Percentiles rank a stretch among this genome's conserved stretches.
Conservation (phyloP, 2,797 vertebrate species). For the Masticophis lateralis region DNA sequence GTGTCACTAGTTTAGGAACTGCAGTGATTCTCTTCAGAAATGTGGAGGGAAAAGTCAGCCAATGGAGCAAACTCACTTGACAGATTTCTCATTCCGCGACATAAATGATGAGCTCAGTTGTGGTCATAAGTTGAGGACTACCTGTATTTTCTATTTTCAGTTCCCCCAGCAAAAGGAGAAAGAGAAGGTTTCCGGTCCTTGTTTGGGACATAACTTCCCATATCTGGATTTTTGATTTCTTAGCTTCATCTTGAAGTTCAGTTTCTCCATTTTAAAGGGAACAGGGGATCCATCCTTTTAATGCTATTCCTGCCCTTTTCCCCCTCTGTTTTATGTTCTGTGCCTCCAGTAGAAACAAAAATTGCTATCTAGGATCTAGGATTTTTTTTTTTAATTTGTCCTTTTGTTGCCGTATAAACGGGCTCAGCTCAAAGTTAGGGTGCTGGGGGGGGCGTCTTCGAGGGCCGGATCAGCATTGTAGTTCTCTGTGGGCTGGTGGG, state of each 20-base stretch:
- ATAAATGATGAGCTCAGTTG: too few species aligned
- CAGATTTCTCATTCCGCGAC: too few species aligned
- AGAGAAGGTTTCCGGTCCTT: not conserved
- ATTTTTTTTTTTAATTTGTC: constrained; percentile 59
- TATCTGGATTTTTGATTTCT: not conserved
- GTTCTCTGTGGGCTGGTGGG: too few species aligned
- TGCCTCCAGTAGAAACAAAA: constrained; percentile 28
- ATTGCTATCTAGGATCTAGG: constrained; percentile 7
- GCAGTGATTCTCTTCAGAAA: too few species aligned
- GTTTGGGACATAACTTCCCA: not conserved
- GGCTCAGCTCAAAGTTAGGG: not conserved
- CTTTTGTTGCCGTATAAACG: constrained; percentile 57
- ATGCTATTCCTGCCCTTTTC: not conserved
- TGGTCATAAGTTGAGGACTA: not conserved
- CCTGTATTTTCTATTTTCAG: not conserved
- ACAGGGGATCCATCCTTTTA: not conserved
- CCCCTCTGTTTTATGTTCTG: constrained; percentile 42
- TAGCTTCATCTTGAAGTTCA: not conserved
- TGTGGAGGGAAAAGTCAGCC: too few species aligned
- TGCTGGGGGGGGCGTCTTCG: too few species aligned
- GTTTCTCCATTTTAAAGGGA: not conserved
- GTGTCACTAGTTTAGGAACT: too few species aligned
- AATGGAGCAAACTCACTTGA: too few species aligned
- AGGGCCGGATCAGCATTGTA: too few species aligned
- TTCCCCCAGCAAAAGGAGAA: not conserved